These are phyloP conservation scores for Nothobranchius furzeri DNA, from an alignment of 2,113 vertebrate species.

Conservation along the genomic window DNA sequence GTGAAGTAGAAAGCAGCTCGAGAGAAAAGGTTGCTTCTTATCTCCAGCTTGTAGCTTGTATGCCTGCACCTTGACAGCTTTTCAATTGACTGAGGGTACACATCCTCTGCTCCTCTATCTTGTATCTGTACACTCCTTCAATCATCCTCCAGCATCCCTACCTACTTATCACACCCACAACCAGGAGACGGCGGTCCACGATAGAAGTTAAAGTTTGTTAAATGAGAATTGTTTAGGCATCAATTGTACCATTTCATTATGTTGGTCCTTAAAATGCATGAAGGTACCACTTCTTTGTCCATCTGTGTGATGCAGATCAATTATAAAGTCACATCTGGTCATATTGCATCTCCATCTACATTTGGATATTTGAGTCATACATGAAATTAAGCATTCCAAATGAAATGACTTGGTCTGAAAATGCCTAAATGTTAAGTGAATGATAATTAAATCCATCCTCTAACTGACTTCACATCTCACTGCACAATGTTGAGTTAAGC, in stretches of 20 bases:
- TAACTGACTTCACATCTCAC: too few relatives aligned
- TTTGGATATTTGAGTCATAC: too few relatives aligned
- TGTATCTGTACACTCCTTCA: slow-evolving; percentile 58
- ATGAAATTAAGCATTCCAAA: too few relatives aligned
- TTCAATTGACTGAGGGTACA: slow-evolving; percentile 76
- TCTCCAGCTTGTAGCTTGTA: slow-evolving; percentile 72
- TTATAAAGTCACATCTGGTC: too few relatives aligned
- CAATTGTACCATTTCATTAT: background rate
- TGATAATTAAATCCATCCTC: too few relatives aligned
- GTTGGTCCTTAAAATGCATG: background rate
- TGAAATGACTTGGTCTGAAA: too few relatives aligned
- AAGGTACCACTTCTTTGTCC: background rate
- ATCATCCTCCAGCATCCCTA: slow-evolving; percentile 45
- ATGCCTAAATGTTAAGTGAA: too few relatives aligned
- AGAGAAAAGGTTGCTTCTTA: slow-evolving; percentile 65
- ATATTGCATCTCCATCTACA: too few relatives aligned
- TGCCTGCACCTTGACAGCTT: slow-evolving; percentile 74
- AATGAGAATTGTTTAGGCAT: background rate
- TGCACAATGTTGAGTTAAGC: too few relatives aligned
- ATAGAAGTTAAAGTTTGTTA: too few relatives aligned
- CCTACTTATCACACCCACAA: slow-evolving; percentile 30
- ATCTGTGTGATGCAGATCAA: background rate
- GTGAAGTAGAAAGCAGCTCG: slow-evolving; percentile 58
- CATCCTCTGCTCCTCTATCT: slow-evolving; percentile 60
- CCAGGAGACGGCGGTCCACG: slow-evolving; percentile 9